A percentile compares a stretch with the other conserved stretches of the same genome.
Evolutionary conservation across 53 echinoderm and acorn worm species (phyloP).

Genomic region (Paracentrotus lividus): DNA sequence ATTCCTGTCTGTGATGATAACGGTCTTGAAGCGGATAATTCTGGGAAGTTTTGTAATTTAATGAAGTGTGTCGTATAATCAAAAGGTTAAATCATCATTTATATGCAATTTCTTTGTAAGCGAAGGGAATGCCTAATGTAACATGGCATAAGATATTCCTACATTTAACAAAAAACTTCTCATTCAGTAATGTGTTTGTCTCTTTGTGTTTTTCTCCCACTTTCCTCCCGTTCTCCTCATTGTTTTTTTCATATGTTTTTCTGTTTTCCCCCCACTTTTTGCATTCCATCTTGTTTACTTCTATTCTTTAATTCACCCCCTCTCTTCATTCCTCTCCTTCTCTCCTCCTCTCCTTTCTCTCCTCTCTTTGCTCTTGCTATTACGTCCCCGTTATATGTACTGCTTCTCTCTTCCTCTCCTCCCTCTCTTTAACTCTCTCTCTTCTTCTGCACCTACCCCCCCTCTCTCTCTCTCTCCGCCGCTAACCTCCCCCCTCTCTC

Average conservation of each 20-base stretch:
- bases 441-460: not conserved
- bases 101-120: not conserved
- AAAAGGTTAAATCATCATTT: not conserved
- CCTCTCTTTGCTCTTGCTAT: no score
- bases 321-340: not conserved
- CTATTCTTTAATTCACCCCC: not conserved
- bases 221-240: not conserved
- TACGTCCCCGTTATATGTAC: no score
- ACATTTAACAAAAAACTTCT: no score
- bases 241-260: not conserved
- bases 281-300: not conserved
- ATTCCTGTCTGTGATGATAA: not conserved
- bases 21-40: not conserved
- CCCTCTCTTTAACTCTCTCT: not conserved
- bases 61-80: not conserved
- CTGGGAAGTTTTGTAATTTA: not conserved
- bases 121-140: no score
- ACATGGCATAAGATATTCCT: no score
- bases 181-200: no score
- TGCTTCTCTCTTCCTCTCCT: not conserved
- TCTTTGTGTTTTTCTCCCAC: not conserved
- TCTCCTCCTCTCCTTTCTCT: not conserved
- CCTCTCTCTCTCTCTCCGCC: not conserved
- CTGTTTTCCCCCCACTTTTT: not conserved
- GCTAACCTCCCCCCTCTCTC: not conserved